phyloP scores from a whole-genome alignment of 2,113 vertebrate genomes.

The Sceloporus tristichus region DNA sequence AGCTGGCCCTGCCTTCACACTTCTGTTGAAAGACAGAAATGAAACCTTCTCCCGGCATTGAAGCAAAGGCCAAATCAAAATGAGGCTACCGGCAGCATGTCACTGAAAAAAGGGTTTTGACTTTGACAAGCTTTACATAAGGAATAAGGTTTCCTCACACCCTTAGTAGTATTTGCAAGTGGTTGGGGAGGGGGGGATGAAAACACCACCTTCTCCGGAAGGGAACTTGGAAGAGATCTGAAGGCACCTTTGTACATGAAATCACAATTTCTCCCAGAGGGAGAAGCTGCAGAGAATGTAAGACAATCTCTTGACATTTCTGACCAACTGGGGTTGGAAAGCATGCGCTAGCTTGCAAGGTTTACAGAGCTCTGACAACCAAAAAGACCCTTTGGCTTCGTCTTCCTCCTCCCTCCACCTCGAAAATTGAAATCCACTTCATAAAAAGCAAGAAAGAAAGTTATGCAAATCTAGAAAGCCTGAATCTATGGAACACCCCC shows the following conservation, averaged over 20 bases:
- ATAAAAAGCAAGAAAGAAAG: no score
- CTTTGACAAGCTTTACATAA: background rate
- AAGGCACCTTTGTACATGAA: slow-evolving; percentile 17
- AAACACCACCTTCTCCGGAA: background rate
- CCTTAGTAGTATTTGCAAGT: background rate
- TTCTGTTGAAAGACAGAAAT: slow-evolving; percentile 63
- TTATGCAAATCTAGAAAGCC: no score
- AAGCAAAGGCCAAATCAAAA: background rate
- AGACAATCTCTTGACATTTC: background rate
- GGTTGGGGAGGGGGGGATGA: background rate
- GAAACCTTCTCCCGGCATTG: slow-evolving; percentile 37
- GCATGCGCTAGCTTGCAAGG: background rate
- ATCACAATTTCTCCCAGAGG: background rate
- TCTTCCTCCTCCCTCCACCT: background rate
- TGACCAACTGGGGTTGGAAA: background rate
- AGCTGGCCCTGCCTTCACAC: slow-evolving; percentile 48
- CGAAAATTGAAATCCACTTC: background rate
- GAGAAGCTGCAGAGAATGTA: background rate
- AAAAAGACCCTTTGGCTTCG: slow-evolving; percentile 6
- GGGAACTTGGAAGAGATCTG: background rate
- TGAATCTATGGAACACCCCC: no score
- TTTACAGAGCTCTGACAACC: background rate
- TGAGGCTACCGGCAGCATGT: slow-evolving; percentile 26
- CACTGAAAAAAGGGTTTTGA: background rate
- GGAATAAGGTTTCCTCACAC: background rate